Evolutionary conservation across 2,113 vertebrate species (phyloP), one percentile per base, ranked within the genome.

Genomic region (Leptobrachium leishanense): DNA sequence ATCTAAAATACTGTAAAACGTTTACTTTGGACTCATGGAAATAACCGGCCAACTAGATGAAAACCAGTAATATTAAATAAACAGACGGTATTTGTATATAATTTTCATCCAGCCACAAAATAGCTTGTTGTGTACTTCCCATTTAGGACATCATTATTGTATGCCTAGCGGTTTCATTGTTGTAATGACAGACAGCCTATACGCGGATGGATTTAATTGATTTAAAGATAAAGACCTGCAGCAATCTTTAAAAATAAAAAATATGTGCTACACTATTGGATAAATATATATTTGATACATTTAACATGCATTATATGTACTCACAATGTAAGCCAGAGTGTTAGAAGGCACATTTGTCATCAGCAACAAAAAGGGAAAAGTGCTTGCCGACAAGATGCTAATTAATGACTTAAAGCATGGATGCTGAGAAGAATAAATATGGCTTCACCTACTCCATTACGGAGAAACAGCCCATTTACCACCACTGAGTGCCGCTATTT

Each of bases 391-490:
- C 77, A 72, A 72, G 55, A 9, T 20, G 57, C 40, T 72, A 72
- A 79, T 79, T 54, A 72, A 79, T 79, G 68, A 65, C 55, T 55
- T 55, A n/a, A 72, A 79, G 69, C 77, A 72, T 59, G 72, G 54
- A 79, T 20, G 64, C 12, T 41, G 62, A 39, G 55, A 12, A 13
- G 12, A 41, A 62, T 43, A 10, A 12, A 70, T 15, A 40, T 54
- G 44, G 13, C 40, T 55, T n/a, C 64, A 44, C 65, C 50, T 41
- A 43, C 74, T 3, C 4, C 40, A 43, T 53, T 53, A 75, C 5
- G 20, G 62, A 53, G 59, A 40, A 43, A 75, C 46, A 50, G 46
- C 4, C 46, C 4, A 50, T 50, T 5, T 50, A 8, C 46, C 46
- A 50, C 46, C 8, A 8, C 8, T 50, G 46, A 4, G 8, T 50